Conservation (phyloP, 2,113 vertebrate genomes). For the Microtus richardsoni region DNA sequence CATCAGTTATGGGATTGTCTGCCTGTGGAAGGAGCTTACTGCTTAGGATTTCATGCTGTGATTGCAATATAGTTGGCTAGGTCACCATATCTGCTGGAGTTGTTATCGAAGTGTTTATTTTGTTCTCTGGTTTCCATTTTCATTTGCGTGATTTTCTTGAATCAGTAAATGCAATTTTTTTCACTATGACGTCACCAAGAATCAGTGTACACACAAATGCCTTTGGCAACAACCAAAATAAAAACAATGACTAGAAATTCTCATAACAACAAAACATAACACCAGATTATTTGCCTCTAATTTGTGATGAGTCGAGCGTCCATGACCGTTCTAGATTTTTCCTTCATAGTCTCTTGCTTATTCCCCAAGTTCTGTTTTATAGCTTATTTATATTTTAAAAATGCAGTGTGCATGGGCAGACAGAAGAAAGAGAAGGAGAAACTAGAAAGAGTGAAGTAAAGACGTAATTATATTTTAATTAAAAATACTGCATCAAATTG, state of each 20-base stretch:
- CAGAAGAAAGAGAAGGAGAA: neutral
- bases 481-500: neutral
- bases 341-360: neutral
- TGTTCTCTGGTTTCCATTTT: neutral
- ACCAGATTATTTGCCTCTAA: neutral
- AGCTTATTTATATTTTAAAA: neutral
- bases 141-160: conserved; percentile 32
- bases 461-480: neutral
- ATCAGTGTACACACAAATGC: neutral
- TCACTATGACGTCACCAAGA: neutral
- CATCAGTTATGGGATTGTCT: neutral
- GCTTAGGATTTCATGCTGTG: neutral
- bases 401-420: neutral
- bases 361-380: neutral
- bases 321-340: neutral
- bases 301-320: neutral
- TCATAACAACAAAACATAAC: neutral
- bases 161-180: neutral
- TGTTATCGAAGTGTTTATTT: neutral
- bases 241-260: neutral
- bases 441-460: neutral
- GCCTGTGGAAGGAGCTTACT: neutral
- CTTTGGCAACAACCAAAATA: conserved; percentile 17
- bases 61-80: neutral
- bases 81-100: neutral